Evolutionary conservation across 2,888 invertebrate genomes (phyloP).

Genomic region (Coecobrya sp.): DNA sequence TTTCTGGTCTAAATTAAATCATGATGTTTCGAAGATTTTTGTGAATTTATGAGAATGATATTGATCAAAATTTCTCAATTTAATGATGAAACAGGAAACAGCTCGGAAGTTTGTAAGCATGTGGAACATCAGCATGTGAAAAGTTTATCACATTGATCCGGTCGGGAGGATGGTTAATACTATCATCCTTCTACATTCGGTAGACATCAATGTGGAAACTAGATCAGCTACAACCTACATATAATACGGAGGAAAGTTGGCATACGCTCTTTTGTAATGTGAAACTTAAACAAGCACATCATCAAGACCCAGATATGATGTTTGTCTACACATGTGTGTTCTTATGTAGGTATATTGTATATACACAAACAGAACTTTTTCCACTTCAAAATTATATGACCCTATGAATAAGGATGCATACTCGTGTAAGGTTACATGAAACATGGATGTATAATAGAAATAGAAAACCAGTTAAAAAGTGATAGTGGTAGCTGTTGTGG

Average conservation of each 20-base stretch:
- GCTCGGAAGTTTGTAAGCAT: too few relatives aligned
- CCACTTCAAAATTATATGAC: too few relatives aligned
- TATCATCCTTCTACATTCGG: too few relatives aligned
- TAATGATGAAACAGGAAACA: conserved; percentile 64
- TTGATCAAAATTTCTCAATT: conserved; percentile 58
- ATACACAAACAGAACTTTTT: too few relatives aligned
- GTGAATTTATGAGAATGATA: conserved; percentile 14
- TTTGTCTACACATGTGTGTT: neutral
- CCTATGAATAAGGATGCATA: too few relatives aligned
- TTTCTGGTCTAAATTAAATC: conserved; percentile 8
- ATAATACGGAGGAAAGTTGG: neutral
- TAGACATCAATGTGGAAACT: too few relatives aligned
- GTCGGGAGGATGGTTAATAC: neutral
- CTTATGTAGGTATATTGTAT: neutral
- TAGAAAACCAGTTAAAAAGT: neutral
- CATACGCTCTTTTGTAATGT: neutral
- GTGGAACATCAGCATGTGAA: neutral
- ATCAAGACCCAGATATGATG: conserved; percentile 1
- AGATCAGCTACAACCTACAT: neutral
- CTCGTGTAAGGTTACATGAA: neutral
- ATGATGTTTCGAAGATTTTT: conserved; percentile 7
- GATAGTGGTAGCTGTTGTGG: neutral
- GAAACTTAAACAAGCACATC: neutral
- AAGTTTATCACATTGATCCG: neutral
- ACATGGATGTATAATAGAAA: too few relatives aligned